Evolutionary conservation across 2,888 invertebrate genomes (phyloP).

Genomic region (Xiphydria camelus): DNA sequence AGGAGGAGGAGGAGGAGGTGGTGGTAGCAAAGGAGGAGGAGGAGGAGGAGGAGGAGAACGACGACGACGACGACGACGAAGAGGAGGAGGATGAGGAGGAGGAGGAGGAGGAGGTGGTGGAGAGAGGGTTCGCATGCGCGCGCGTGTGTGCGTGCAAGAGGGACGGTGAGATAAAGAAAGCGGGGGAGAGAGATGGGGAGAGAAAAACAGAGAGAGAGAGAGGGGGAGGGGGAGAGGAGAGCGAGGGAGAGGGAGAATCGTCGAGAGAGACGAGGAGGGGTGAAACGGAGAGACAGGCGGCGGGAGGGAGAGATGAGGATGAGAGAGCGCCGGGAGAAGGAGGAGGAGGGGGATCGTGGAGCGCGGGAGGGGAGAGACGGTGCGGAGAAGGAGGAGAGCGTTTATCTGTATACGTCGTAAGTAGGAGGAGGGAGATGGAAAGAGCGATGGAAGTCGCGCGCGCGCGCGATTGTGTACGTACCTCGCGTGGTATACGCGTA

Average conservation of each 20-base stretch:
- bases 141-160: conserved; percentile 8
- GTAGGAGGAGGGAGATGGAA: conserved; percentile 9
- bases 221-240: conserved; percentile 4
- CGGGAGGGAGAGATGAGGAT: conserved; percentile 8
- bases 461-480: conserved; percentile 7
- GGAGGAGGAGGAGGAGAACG: conserved; percentile 4
- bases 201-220: conserved; percentile 13
- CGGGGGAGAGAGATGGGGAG: conserved; percentile 17
- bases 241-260: conserved; percentile 15
- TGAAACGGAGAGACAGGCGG: conserved; percentile 11
- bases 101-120: conserved; percentile 28
- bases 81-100: conserved; percentile 10
- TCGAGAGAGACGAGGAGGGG: conserved; percentile 11
- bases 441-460: conserved; percentile 12
- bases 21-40: not conserved
- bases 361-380: conserved; percentile 12
- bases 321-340: conserved; percentile 2
- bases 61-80: conserved; percentile 19
- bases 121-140: too few relatives aligned
- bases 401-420: conserved; percentile 2
- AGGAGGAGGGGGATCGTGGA: conserved; percentile 15
- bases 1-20: conserved; percentile 14
- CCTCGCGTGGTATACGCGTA: not conserved
- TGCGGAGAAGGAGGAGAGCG: conserved; percentile 8
- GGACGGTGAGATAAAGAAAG: conserved; percentile 21